Conservation (phyloP, 2,888 invertebrate species). For the Therioaphis trifolii region DNA sequence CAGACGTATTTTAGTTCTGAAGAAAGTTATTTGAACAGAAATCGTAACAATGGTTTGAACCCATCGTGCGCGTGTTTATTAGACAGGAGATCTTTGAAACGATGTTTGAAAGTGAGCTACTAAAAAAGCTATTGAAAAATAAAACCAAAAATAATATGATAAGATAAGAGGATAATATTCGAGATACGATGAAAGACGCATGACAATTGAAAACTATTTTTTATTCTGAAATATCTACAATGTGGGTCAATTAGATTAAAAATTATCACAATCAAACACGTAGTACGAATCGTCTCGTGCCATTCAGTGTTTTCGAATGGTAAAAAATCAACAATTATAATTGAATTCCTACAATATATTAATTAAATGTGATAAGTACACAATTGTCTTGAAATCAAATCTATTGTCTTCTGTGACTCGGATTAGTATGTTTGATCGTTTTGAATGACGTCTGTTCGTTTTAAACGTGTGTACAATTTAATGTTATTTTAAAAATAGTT, state of each 20-base stretch:
- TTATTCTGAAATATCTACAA: not conserved
- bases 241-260: constrained; percentile 14
- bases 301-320: not conserved
- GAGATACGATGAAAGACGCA: constrained; percentile 9
- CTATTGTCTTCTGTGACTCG: not conserved
- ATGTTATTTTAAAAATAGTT: no score
- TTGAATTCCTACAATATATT: not conserved
- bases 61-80: not conserved
- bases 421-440: no score
- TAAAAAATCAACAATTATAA: not conserved
- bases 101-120: constrained; percentile 24
- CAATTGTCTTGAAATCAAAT: constrained; percentile 1
- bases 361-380: not conserved
- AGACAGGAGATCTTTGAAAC: constrained; percentile 8
- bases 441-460: no score
- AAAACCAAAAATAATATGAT: constrained; percentile 7
- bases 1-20: not conserved
- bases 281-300: not conserved
- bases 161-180: constrained; percentile 14
- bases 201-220: constrained; percentile 32
- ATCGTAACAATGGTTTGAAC: constrained; percentile 5
- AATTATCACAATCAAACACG: no score
- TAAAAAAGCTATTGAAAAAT: constrained; percentile 31
- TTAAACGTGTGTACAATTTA: no score
- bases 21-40: not conserved